A percentile compares a stretch with the other conserved stretches of the same genome.
These are phyloP conservation scores for Halcyon chelicuti DNA, from an alignment of 2,797 vertebrate genomes.

Conservation along the genomic window DNA sequence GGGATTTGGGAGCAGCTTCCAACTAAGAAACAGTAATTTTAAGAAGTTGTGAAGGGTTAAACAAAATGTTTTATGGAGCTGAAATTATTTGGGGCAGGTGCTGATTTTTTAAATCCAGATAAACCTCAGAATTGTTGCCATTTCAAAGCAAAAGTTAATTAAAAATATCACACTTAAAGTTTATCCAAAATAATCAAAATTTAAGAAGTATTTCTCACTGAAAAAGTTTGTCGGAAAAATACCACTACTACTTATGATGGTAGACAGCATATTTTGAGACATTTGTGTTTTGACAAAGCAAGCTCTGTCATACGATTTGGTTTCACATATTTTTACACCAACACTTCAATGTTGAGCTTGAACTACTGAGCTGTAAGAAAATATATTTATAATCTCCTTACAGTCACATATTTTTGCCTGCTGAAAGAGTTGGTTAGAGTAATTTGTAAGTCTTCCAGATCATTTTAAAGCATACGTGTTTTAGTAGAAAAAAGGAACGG, in stretches of 20 bases:
- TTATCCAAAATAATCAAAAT: not conserved
- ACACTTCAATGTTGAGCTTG: constrained; percentile 62
- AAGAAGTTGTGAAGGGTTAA: not conserved
- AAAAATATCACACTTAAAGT: not conserved
- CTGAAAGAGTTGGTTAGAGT: constrained; percentile 10
- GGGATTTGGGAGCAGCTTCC: not conserved
- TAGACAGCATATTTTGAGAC: constrained; percentile 64
- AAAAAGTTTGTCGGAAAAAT: not conserved
- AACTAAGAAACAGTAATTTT: not conserved
- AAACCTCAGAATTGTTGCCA: not conserved
- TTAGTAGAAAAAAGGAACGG: not conserved
- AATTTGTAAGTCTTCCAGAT: constrained; percentile 39
- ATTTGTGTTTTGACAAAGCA: constrained; percentile 73
- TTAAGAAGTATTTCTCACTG: not conserved
- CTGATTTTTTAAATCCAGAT: not conserved
- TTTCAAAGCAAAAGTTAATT: not conserved
- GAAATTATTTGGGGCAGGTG: not conserved
- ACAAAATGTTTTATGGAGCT: not conserved
- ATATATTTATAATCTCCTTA: constrained; percentile 54
- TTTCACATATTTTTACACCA: constrained; percentile 56
- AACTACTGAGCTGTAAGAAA: constrained; percentile 60
- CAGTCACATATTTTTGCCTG: not conserved
- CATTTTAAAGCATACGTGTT: not conserved
- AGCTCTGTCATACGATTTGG: constrained; percentile 64
- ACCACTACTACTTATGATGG: constrained; percentile 15